Evolutionary conservation across 2,113 vertebrate genomes (phyloP).

Genomic region (Tringa solitaria): DNA sequence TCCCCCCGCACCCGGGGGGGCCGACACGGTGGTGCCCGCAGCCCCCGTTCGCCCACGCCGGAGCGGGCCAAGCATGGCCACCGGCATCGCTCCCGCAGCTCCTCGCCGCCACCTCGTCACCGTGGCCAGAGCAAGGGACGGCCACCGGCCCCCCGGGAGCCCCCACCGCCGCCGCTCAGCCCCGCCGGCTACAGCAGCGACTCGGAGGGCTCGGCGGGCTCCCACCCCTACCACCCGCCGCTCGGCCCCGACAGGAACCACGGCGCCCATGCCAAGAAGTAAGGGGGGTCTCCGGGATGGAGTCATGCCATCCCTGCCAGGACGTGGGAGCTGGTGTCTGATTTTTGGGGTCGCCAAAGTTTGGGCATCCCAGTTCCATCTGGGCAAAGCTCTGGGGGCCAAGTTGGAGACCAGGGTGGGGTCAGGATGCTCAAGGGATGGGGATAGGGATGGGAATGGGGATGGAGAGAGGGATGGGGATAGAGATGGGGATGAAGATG

Average conservation of each 20-base stretch:
- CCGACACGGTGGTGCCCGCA: slow-evolving; percentile 60
- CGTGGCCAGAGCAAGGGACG: slow-evolving; percentile 77
- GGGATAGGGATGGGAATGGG: no score
- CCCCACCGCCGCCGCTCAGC: slow-evolving; percentile 77
- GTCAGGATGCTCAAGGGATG: neutral
- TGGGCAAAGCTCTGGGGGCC: neutral
- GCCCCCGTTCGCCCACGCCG: slow-evolving; percentile 65
- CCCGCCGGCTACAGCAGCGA: slow-evolving; percentile 84
- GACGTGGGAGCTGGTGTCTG: accelerated
- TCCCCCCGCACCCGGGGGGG: slow-evolving; percentile 71
- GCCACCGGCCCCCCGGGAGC: slow-evolving; percentile 66
- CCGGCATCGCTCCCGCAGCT: slow-evolving; percentile 70
- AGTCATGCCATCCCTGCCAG: accelerated
- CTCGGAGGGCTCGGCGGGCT: slow-evolving; percentile 80
- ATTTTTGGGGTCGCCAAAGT: neutral
- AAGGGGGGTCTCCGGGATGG: slow-evolving; percentile 14
- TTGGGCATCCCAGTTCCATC: neutral
- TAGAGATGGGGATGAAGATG: no score
- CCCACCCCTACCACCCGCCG: slow-evolving; percentile 65
- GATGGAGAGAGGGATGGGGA: neutral
- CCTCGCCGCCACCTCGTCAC: slow-evolving; percentile 73
- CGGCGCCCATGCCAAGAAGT: slow-evolving; percentile 82
- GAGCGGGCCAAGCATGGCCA: slow-evolving; percentile 64
- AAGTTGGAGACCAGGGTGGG: neutral
- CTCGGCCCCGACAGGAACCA: slow-evolving; percentile 75